Evolutionary conservation across 1,140 invertebrate genomes (phyloP), one percentile per base, ranked within the genome.

Genomic region (Idris sp.): DNA sequence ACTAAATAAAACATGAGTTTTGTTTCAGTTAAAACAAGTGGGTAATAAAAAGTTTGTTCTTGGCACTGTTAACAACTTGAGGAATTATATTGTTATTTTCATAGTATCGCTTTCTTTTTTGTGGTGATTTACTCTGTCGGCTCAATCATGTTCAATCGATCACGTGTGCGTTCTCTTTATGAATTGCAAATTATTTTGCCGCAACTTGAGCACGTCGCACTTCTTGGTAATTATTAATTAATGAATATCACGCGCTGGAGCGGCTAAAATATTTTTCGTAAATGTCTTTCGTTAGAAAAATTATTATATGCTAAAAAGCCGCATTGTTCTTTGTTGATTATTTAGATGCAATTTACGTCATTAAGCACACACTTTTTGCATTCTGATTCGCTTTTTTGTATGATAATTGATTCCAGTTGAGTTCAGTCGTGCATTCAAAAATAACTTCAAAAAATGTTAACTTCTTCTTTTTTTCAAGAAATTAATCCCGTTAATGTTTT

Each of bases 181-280:
- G 62, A 74, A 67, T 74, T 43, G 49, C 48, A 56, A 67, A 74
- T 61, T 40, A 56, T 51, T 74, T 44, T 8, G 58, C 40, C 1
- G 43, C 36, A 14, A 33, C 33, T 49, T 54, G 54, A 61, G 30
- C 33, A 11, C 38, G 46, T 54, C 26, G 53, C 33, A 41, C 46
- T 67, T 68, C 44, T 58, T 2, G 14, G 49, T 61, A 74, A 58
- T 64, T 51, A 62, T 58, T 56, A 71, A 76, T 76, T 76, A 67
- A 67, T 54, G 40, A 75, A 53, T 25, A 56, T 68, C 49, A 62
- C 40, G 49, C 30, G 31, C 10, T 51, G 35, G 11, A 38, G 48
- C 22, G n/a, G 7, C 3, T 56, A 11, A 4, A 44, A 44, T 48
- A 22, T 64, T 74, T 68, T 69, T 64, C 10, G 19, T 36, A 51